phyloP scores from a whole-genome alignment of 1,140 invertebrate species.

The Drosophila insularis region DNA sequence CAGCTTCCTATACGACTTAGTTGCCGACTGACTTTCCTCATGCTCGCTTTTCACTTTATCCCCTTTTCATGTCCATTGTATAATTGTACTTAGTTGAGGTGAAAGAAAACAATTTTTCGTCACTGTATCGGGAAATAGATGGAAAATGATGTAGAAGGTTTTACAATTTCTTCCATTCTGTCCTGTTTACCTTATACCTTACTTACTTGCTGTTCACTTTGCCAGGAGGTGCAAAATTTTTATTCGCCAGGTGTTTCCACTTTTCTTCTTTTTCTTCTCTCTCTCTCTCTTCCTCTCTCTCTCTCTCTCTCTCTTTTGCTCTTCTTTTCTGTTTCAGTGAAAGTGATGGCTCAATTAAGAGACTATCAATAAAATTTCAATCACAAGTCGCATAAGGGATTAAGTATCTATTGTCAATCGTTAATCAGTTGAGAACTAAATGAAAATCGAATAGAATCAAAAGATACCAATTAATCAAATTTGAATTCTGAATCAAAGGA shows the following conservation, averaged over 20 bases:
- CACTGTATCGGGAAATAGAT: conserved; percentile 8
- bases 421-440: background rate
- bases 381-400: background rate
- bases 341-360: conserved; percentile 3
- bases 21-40: background rate
- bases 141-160: conserved; percentile 16
- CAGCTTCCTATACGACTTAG: background rate
- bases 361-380: background rate
- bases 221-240: background rate
- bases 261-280: background rate
- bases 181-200: background rate
- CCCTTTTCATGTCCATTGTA: conserved; percentile 11
- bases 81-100: conserved; percentile 36
- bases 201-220: background rate
- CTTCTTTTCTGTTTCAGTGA: background rate
- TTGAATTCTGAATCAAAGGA: no score
- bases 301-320: background rate
- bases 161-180: background rate
- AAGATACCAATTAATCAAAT: no score
- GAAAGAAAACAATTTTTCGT: conserved; percentile 36
- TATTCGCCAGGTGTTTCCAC: background rate
- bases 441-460: background rate
- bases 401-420: background rate
- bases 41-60: background rate
- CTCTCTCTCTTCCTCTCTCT: background rate